Percentiles rank a stretch among this genome's conserved stretches.
Conservation (phyloP, 2,888 invertebrate genomes). For the Herminia tarsipennalis region DNA sequence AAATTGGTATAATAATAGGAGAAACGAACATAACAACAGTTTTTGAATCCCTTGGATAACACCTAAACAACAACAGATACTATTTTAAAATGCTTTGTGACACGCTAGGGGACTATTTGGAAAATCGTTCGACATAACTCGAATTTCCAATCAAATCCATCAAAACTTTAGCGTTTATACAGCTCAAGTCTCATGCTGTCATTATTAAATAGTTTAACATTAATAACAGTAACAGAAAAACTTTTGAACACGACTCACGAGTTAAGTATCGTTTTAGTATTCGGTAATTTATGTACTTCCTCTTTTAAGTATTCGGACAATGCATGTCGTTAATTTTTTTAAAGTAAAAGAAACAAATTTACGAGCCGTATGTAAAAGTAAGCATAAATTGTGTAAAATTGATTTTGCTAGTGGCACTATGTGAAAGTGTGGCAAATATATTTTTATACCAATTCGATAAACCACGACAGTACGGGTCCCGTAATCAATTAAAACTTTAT, state of each 20-base stretch:
- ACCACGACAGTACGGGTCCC: too few species aligned
- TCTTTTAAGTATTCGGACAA: too few species aligned
- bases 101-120: conserved; percentile 51
- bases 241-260: background rate
- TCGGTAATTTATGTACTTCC: too few species aligned
- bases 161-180: background rate
- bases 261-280: too few species aligned
- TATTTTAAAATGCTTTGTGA: conserved; percentile 45
- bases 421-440: background rate
- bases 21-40: background rate
- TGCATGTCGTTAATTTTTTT: background rate
- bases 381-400: too few species aligned
- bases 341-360: background rate
- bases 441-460: background rate
- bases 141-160: background rate
- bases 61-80: conserved; percentile 46
- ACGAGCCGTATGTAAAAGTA: too few species aligned
- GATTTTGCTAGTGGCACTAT: background rate
- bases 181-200: background rate
- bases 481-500: background rate
- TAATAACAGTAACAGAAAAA: background rate
- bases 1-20: too few species aligned
- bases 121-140: conserved; percentile 23
- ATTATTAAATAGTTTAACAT: background rate
- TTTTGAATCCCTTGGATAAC: conserved; percentile 45